Base-by-base conservation (phyloP, 2,113 vertebrate species). In the Opisthocomus hoazin region DNA sequence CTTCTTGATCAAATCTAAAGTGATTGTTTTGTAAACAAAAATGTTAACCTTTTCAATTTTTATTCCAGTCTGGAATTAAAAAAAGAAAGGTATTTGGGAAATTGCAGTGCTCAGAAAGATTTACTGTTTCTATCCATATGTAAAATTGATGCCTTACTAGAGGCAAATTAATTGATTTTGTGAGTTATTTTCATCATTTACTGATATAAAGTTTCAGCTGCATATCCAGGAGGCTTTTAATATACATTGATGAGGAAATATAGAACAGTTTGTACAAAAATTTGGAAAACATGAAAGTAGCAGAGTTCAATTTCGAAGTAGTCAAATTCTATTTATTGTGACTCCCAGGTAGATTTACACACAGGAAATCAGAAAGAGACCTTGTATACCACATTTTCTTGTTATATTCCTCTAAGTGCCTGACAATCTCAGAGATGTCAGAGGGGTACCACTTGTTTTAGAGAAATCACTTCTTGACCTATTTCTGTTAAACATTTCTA, bases 111-210 rank as follows among this genome's bases (percentile, higher is more conserved):
- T 90, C 17, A 48, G n/a, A 92, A 88, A 88, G 41, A 74, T 79
- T 83, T 88, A 65, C 22, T 77, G 9, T 8, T 92, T 92, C 54
- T 51, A 36, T 83, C 92, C 39, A 19, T 86, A 86, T 63, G 32
- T 81, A 88, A 93, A 93, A 90, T 50, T 75, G 26, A 92, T 90
- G 60, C 3, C 27, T 92, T 84, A 84, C 64, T 80, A 56, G 76
- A 90, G 51, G 64, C 60, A 95, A 84, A 84, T 87, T 89, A 95
- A 91, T 95, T 85, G 78, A 93, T 94, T 95, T 87, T 89, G 65
- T 89, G 77, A 93, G 45, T 84, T 91, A 78, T 87, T 93, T 89
- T 89, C 77, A 71, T 48, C 36, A 69, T 90, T 91, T 87, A 53
- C 36, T 0, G 0, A 34, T 45, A 84, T 29, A 71, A 82, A 69